phyloP scores from a whole-genome alignment of 2,888 invertebrate genomes.

The Patella pellucida region DNA sequence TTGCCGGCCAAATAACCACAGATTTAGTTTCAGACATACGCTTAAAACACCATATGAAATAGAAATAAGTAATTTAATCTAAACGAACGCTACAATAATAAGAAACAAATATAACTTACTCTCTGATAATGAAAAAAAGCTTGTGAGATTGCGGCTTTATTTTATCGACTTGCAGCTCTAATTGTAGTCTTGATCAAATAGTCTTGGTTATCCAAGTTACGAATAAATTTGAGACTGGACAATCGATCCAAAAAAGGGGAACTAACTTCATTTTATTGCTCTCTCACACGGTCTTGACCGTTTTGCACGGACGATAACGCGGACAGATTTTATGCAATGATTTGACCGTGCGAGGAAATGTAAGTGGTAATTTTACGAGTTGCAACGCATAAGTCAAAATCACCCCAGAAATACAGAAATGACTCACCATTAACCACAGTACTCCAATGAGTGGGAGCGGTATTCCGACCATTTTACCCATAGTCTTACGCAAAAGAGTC shows the following conservation, averaged over 20 bases:
- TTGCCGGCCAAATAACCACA: slow-evolving; percentile 8
- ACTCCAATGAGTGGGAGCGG: slow-evolving; percentile 7
- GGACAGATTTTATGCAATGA: neutral
- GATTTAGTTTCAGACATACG: slow-evolving; percentile 3
- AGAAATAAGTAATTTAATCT: slow-evolving; percentile 11
- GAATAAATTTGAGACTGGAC: slow-evolving; percentile 5
- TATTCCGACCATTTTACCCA: no score
- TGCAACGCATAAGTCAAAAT: slow-evolving; percentile 10
- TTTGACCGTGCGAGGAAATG: no score
- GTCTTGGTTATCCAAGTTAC: slow-evolving; percentile 10
- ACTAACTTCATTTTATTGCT: neutral
- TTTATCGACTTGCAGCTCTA: neutral
- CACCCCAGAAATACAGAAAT: slow-evolving; percentile 6
- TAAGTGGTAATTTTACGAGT: slow-evolving; percentile 4
- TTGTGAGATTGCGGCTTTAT: neutral
- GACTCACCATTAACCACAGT: neutral
- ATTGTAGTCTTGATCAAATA: neutral
- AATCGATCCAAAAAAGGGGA: slow-evolving; percentile 4
- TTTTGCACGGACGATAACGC: slow-evolving; percentile 1
- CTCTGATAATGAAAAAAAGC: slow-evolving; percentile 7
- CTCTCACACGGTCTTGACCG: slow-evolving; percentile 2
- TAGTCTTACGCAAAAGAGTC: no score
- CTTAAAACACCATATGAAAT: neutral
- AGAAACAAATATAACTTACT: slow-evolving; percentile 10
- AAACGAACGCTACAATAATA: slow-evolving; percentile 10